Evolutionary conservation across 2,113 vertebrate species (phyloP), one percentile per base, ranked within the genome.

Genomic region (Cochlearius cochlearius): DNA sequence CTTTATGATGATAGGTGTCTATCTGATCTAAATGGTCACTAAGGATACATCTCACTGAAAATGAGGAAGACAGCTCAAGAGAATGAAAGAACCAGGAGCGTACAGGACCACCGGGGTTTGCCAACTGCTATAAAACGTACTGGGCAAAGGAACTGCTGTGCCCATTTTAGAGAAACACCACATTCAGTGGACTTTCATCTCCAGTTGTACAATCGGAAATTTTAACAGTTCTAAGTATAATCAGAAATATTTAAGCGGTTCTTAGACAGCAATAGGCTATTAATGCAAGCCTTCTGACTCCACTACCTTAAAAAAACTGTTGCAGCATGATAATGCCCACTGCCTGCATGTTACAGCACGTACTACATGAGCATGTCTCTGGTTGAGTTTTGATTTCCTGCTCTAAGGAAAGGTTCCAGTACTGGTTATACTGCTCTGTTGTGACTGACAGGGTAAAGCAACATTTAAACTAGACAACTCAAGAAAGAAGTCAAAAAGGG

Each of bases 341-440:
- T 74, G 85, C 63, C 45, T 93, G 72, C 85, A 9, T 30, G 85
- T 34, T 59, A 60, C 82, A 86, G 80, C 90, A 90, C 0, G 23
- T 15, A 22, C 45, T 41, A 36, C 56, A 22, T 2, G 34, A 39
- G 23, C 60, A 38, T 1, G 0, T 7, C 89, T 32, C 77, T 45
- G 43, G 25, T 17, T 45, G 6, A 23, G 55, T 41, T 83, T 32
- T 45, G 19, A 53, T 9, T 74, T 45, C 52, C 90, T 90, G 59
- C 55, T 90, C 52, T 18, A 50, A 41, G 32, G 75, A 71, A 64
- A 92, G 90, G 62, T 67, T 62, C 72, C 88, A 63, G 63, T 16
- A 87, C 90, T 81, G 86, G 80, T 91, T 96, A 58, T 45, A 68
- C 72, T 67, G 67, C 56, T n/a, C 52, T 88, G 1, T 16, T 39